Conservation (phyloP, 2,113 vertebrate genomes). For the Psophia crepitans region DNA sequence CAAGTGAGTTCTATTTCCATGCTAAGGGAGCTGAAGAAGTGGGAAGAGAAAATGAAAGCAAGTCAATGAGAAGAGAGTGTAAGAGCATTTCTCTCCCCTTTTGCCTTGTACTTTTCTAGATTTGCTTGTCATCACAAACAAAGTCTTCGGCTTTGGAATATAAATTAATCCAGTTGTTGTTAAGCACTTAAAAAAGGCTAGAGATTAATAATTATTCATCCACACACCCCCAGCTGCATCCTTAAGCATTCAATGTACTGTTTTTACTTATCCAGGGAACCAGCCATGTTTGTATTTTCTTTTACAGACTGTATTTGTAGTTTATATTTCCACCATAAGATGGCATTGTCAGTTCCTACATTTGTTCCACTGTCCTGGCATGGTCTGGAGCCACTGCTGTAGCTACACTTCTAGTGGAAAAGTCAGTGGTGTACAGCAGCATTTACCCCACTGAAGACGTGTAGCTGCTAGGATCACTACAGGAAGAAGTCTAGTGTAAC, state of each 20-base stretch:
- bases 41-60: neutral
- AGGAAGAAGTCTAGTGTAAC: neutral
- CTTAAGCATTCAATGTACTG: neutral
- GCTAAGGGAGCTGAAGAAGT: neutral
- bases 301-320: neutral
- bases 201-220: neutral
- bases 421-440: neutral
- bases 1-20: neutral
- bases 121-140: neutral
- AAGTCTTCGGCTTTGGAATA: neutral
- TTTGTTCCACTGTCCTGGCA: neutral
- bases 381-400: neutral
- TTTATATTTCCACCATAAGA: neutral
- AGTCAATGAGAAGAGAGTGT: neutral
- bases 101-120: neutral
- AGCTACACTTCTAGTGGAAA: neutral
- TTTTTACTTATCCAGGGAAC: neutral
- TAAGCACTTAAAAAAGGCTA: neutral
- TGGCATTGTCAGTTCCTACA: neutral
- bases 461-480: neutral
- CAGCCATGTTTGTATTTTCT: neutral
- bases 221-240: neutral
- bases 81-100: neutral
- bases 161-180: neutral
- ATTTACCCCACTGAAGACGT: fast-evolving